These are phyloP conservation scores for Selene dorsalis DNA, from an alignment of 2,797 vertebrate genomes.

Conservation along the genomic window DNA sequence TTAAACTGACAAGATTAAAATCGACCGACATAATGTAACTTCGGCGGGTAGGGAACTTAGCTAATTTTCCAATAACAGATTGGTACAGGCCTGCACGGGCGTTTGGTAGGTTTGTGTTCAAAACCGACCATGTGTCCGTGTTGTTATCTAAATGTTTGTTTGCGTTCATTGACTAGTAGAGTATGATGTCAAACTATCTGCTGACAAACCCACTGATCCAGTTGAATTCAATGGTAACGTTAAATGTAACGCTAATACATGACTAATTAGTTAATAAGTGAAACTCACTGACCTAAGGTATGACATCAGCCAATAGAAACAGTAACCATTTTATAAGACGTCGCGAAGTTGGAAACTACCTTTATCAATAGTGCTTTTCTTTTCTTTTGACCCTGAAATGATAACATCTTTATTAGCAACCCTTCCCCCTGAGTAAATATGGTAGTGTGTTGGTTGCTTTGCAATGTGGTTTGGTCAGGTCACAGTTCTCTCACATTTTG, in stretches of 20 bases:
- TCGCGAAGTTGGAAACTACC: not conserved
- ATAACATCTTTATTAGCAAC: not conserved
- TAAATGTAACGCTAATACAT: no score
- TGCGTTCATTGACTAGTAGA: accelerated
- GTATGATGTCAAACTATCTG: not conserved
- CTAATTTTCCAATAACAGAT: not conserved
- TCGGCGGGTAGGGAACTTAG: not conserved
- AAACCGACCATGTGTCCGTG: not conserved
- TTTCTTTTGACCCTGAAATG: not conserved
- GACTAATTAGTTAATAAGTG: not conserved
- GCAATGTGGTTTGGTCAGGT: not conserved
- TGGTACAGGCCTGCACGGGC: constrained; percentile 31
- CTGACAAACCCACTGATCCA: no score
- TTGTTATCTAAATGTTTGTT: not conserved
- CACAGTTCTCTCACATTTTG: not conserved
- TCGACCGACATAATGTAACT: not conserved
- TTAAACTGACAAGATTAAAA: not conserved
- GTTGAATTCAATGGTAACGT: not conserved
- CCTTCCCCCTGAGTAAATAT: not conserved
- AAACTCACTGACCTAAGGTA: not conserved
- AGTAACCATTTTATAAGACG: not conserved
- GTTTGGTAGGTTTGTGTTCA: not conserved
- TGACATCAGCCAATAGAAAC: not conserved
- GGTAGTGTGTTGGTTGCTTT: not conserved
- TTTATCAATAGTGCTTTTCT: not conserved